These are phyloP conservation scores for Aphelenchoides avenae DNA, from an alignment of 1,140 invertebrate genomes.

Conservation along the genomic window DNA sequence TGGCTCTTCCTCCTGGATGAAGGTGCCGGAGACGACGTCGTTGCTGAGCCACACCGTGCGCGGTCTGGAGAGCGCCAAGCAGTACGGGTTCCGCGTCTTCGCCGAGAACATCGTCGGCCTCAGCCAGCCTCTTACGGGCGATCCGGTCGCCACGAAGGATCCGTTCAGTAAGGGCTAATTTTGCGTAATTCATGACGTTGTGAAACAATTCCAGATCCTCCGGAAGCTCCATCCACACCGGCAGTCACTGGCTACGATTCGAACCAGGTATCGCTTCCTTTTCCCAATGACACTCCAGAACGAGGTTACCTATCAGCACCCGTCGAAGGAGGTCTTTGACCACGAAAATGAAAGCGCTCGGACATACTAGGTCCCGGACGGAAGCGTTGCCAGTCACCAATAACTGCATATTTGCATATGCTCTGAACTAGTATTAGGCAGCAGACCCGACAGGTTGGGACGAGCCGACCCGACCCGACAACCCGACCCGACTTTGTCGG, in stretches of 20 bases:
- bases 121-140: conserved; percentile 85
- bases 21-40: conserved; percentile 81
- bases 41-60: conserved; percentile 82
- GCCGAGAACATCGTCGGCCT: conserved; percentile 95
- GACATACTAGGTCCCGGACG: too few relatives aligned
- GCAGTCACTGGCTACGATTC: conserved; percentile 80
- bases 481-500: too few relatives aligned
- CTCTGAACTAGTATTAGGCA: too few relatives aligned
- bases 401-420: too few relatives aligned
- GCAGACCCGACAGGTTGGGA: too few relatives aligned
- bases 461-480: too few relatives aligned
- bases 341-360: too few relatives aligned
- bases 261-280: conserved; percentile 65
- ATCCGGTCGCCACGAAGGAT: conserved; percentile 83
- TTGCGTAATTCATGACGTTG: too few relatives aligned
- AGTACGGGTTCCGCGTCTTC: conserved; percentile 87
- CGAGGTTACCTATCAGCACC: too few relatives aligned
- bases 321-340: too few relatives aligned
- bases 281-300: too few relatives aligned
- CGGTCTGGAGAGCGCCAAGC: conserved; percentile 84
- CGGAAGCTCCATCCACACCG: conserved; percentile 86
- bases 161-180: conserved; percentile 95
- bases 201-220: conserved; percentile 78
- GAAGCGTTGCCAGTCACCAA: too few relatives aligned
- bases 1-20: conserved; percentile 75